Conservation (phyloP, 2,113 vertebrate genomes). For the Tinamus guttatus region DNA sequence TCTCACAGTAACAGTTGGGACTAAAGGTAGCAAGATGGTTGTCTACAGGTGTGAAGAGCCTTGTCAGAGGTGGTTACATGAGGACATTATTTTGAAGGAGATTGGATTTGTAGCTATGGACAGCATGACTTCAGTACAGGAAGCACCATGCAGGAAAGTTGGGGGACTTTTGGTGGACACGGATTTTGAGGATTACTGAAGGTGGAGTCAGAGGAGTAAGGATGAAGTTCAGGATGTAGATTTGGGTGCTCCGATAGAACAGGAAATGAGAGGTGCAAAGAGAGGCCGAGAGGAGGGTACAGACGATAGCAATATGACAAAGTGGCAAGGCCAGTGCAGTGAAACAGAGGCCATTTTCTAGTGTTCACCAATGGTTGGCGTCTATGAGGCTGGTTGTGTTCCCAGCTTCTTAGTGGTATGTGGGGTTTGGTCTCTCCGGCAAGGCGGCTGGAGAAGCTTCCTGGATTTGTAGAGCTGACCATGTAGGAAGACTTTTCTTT, state of each 20-base stretch:
- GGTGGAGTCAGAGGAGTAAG: neutral
- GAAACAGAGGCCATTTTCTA: neutral
- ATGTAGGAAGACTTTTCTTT: neutral
- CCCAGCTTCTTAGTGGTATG: neutral
- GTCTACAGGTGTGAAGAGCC: neutral
- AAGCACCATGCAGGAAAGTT: neutral
- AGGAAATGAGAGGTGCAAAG: neutral
- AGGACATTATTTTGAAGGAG: neutral
- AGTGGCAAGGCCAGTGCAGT: accelerated
- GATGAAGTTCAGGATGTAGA: neutral
- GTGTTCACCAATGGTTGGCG: neutral
- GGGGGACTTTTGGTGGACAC: neutral
- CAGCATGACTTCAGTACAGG: neutral
- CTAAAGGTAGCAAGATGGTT: neutral
- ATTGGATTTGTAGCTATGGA: neutral
- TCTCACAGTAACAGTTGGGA: neutral
- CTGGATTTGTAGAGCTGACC: neutral
- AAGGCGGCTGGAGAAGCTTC: too few species aligned
- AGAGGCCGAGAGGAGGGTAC: neutral
- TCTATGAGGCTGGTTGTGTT: neutral
- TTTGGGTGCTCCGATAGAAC: neutral
- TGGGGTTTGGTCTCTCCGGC: neutral
- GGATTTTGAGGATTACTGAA: neutral
- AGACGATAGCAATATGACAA: neutral
- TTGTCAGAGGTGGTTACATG: neutral